Evolutionary conservation across 2,113 vertebrate species (phyloP).

Genomic region (Sinocyclocheilus grahami): DNA sequence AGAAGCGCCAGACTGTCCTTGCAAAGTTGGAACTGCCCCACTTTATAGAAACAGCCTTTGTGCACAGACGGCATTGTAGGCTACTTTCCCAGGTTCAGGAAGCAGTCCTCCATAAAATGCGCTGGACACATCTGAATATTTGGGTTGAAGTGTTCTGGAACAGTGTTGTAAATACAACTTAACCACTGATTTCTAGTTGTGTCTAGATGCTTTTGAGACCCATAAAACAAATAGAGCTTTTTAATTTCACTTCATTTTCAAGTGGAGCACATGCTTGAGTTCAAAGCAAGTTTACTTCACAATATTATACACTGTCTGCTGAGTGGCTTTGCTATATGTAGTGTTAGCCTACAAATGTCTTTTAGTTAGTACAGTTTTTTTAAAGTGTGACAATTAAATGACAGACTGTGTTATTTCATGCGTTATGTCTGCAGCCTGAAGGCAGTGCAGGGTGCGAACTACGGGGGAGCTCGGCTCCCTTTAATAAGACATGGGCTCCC

Average conservation of each 20-base stretch:
- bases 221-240: background rate
- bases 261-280: background rate
- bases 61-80: no score
- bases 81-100: no score
- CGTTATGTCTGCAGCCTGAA: background rate
- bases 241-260: background rate
- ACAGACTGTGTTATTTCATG: conserved; percentile 8
- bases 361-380: background rate
- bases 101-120: no score
- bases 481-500: no score
- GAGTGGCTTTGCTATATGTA: background rate
- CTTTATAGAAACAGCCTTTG: no score
- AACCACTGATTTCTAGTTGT: no score
- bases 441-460: background rate
- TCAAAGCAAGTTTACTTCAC: background rate
- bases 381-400: background rate
- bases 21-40: no score
- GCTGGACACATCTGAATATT: no score
- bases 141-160: no score
- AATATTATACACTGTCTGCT: background rate
- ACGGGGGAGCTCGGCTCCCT: no score
- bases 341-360: conserved; percentile 4
- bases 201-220: background rate
- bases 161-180: no score
- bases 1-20: no score